These are phyloP conservation scores for Pseudomyrmex pallidus DNA, from an alignment of 1,140 invertebrate species.

Conservation along the genomic window DNA sequence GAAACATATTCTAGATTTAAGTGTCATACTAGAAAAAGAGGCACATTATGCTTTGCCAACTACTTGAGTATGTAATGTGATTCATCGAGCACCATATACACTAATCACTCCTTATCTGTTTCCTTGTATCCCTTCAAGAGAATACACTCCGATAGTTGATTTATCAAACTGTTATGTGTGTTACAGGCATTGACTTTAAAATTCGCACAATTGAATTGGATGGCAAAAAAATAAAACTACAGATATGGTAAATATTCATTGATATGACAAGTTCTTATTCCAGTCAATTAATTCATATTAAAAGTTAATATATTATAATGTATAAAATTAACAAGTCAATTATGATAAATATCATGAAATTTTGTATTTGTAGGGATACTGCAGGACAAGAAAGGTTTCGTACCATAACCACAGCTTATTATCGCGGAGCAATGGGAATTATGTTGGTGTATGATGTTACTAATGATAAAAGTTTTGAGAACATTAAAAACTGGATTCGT, in stretches of 20 bases:
- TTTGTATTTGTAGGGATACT: slow-evolving; percentile 91
- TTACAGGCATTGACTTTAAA: slow-evolving; percentile 99
- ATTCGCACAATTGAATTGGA: slow-evolving; percentile 99
- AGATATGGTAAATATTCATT: slow-evolving; percentile 94
- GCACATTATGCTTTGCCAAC: slow-evolving; percentile 28
- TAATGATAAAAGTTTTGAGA: slow-evolving; percentile 99
- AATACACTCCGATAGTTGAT: neutral
- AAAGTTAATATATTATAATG: neutral
- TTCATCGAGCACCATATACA: slow-evolving; percentile 7
- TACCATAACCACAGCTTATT: slow-evolving; percentile 99
- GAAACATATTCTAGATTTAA: neutral
- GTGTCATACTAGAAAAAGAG: slow-evolving; percentile 47
- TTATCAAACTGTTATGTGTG: slow-evolving; percentile 54
- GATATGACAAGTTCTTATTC: neutral
- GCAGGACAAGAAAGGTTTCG: slow-evolving; percentile 98
- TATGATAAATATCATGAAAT: neutral
- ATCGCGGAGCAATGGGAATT: slow-evolving; percentile 99
- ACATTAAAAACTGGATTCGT: slow-evolving; percentile 99
- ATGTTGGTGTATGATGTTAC: slow-evolving; percentile 99
- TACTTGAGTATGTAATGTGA: slow-evolving; percentile 18
- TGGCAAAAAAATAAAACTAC: slow-evolving; percentile 99
- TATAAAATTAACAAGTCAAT: neutral
- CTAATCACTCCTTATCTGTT: neutral
- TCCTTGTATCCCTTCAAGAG: neutral
- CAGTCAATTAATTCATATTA: neutral